Conservation (phyloP, 2,888 invertebrate species). For the Hemaris fuciformis region DNA sequence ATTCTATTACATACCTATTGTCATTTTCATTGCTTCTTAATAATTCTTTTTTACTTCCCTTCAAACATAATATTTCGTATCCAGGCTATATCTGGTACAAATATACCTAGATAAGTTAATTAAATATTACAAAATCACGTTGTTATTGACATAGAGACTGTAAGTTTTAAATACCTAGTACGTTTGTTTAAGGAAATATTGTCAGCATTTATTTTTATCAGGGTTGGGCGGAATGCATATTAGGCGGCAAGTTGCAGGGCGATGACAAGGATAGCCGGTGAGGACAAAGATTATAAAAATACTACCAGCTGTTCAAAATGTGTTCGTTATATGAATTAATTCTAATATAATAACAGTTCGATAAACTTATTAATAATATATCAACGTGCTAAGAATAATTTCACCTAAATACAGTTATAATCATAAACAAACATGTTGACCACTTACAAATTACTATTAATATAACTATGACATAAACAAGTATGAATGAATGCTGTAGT, state of each 20-base stretch:
- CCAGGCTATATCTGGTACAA: too few species aligned
- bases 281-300: conserved; percentile 31
- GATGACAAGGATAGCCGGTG: conserved; percentile 39
- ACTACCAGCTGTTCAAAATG: background rate
- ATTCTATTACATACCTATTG: conserved; percentile 17
- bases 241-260: conserved; percentile 38
- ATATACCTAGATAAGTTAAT: too few species aligned
- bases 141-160: too few species aligned
- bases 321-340: background rate
- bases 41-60: too few species aligned
- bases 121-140: too few species aligned
- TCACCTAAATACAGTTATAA: too few species aligned
- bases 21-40: too few species aligned
- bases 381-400: too few species aligned
- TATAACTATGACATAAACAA: background rate
- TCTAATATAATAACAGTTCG: too few species aligned
- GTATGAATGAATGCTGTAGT: background rate
- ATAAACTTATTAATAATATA: too few species aligned
- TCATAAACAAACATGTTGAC: too few species aligned
- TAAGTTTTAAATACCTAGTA: background rate
- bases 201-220: conserved; percentile 14
- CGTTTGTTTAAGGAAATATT: background rate
- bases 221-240: conserved; percentile 38
- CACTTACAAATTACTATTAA: background rate
- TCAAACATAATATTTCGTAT: too few species aligned